Evolutionary conservation across 2,113 vertebrate genomes (phyloP).

Genomic region (Burhinus bistriatus): DNA sequence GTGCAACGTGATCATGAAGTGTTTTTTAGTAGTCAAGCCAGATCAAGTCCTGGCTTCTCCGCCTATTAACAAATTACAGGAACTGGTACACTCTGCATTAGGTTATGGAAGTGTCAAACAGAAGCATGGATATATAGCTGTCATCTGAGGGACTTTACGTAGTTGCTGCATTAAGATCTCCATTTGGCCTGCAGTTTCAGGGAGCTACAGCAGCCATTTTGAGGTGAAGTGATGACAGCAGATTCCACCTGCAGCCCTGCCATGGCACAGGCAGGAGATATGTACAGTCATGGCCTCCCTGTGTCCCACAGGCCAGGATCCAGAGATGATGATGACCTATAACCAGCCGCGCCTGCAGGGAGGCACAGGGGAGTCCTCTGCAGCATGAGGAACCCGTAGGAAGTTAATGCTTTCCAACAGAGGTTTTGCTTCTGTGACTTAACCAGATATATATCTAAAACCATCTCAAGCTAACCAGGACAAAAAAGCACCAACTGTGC

Average conservation of each 20-base stretch:
- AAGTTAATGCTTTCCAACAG: neutral
- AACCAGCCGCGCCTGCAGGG: rapidly evolving
- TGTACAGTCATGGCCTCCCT: rapidly evolving
- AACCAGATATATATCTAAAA: rapidly evolving
- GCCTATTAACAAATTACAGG: neutral
- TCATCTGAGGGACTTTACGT: neutral
- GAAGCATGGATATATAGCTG: neutral
- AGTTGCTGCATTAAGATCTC: neutral
- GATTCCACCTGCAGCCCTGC: neutral
- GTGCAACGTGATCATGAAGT: neutral
- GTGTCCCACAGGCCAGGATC: neutral
- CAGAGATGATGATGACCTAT: neutral
- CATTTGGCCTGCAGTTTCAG: neutral
- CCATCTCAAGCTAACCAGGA: neutral
- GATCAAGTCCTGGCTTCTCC: neutral
- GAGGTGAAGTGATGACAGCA: neutral
- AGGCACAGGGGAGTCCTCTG: neutral
- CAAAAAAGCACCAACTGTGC: neutral
- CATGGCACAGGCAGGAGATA: rapidly evolving
- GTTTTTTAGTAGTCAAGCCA: neutral
- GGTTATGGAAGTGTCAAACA: neutral
- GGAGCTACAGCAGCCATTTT: neutral
- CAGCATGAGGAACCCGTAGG: neutral
- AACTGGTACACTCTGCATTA: neutral
- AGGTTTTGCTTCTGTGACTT: neutral